Percentiles rank a stretch among this genome's conserved stretches.
These are phyloP conservation scores for Salticus scenicus DNA, from an alignment of 2,888 invertebrate genomes.

Conservation along the genomic window DNA sequence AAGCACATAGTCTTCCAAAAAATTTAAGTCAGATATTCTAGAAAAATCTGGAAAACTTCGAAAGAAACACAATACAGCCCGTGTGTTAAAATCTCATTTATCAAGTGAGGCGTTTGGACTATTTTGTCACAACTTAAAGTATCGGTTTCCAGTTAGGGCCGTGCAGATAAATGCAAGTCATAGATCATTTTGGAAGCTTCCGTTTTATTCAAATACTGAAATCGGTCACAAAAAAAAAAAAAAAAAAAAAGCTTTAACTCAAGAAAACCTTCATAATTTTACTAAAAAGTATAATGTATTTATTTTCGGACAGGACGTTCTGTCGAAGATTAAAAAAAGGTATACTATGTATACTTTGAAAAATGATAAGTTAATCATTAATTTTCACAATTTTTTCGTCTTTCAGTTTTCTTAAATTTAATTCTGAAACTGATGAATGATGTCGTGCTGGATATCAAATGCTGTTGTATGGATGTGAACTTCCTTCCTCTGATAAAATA, in stretches of 20 bases:
- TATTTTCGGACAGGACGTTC: conserved; percentile 36
- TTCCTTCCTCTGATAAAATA: too few relatives aligned
- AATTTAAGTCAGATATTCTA: background rate
- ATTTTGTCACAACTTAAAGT: conserved; percentile 60
- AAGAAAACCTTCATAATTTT: conserved; percentile 49
- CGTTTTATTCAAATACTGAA: conserved; percentile 14
- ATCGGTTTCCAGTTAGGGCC: conserved; percentile 68
- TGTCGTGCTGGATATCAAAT: background rate
- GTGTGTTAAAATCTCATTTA: conserved; percentile 66
- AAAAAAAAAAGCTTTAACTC: conserved; percentile 47
- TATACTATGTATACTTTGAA: too few relatives aligned
- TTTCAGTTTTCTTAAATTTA: too few relatives aligned
- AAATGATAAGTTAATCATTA: background rate
- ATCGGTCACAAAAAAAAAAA: conserved; percentile 42
- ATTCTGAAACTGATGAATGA: too few relatives aligned
- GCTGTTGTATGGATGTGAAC: background rate
- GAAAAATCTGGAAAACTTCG: conserved; percentile 51
- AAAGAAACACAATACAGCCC: conserved; percentile 40
- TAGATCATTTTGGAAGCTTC: conserved; percentile 56
- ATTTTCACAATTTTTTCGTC: background rate
- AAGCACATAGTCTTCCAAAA: background rate
- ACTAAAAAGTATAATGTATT: conserved; percentile 47
- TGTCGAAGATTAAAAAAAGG: conserved; percentile 41
- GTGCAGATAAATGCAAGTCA: conserved; percentile 61
- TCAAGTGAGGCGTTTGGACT: conserved; percentile 34